Conservation (phyloP, 2,888 invertebrate genomes). For the Phyllotreta cruciferae region DNA sequence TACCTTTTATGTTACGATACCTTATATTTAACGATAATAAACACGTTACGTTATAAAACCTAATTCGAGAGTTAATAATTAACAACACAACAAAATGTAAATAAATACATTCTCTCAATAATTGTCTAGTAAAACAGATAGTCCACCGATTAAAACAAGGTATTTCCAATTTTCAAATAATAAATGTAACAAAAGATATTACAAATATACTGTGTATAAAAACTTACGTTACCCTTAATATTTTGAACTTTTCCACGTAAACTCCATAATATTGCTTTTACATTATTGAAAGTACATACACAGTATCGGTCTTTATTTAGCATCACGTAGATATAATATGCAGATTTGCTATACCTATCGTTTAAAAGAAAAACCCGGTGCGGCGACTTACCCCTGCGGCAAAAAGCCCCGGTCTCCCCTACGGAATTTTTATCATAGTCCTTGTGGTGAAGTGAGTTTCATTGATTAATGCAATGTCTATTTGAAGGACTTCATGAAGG, state of each 20-base stretch:
- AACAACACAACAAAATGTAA: too few relatives aligned
- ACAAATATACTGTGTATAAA: constrained; percentile 6
- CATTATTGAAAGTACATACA: constrained; percentile 6
- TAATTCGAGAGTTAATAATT: too few relatives aligned
- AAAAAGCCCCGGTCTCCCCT: too few relatives aligned
- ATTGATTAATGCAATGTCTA: constrained; percentile 31
- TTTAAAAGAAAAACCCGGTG: neutral
- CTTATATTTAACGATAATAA: too few relatives aligned
- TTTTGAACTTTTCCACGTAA: constrained; percentile 2
- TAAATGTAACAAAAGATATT: constrained; percentile 3
- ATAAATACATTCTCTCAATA: constrained; percentile 3
- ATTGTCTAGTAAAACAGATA: neutral
- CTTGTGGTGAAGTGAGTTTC: constrained; percentile 29
- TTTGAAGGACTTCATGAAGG: constrained; percentile 20
- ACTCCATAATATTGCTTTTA: too few relatives aligned
- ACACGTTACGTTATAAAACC: too few relatives aligned
- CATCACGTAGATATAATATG: constrained; percentile 5
- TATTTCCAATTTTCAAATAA: neutral
- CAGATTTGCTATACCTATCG: constrained; percentile 2
- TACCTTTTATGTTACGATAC: too few relatives aligned
- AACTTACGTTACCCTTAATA: neutral
- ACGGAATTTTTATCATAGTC: constrained; percentile 30
- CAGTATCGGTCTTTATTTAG: neutral
- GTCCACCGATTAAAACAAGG: constrained; percentile 3
- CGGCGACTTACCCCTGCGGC: too few relatives aligned